Evolutionary conservation across 2,888 invertebrate species (phyloP).

Genomic region (Drosophila peninsularis): DNA sequence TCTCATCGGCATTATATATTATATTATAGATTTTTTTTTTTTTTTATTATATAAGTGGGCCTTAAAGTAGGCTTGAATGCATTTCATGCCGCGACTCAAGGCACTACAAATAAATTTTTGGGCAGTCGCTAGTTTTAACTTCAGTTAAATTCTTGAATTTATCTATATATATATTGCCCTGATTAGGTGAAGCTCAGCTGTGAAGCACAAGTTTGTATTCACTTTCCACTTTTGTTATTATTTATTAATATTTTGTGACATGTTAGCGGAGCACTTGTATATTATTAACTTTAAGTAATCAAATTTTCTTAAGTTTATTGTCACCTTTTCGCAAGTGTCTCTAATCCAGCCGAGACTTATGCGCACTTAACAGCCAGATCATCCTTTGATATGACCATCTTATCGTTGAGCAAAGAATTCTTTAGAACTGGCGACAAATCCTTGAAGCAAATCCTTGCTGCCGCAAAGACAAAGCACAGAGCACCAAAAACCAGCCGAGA

Average conservation of each 20-base stretch:
- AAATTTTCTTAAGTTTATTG: constrained; percentile 4
- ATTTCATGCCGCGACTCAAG: constrained; percentile 82
- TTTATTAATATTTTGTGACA: not conserved
- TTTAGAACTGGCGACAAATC: constrained; percentile 82
- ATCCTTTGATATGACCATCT: constrained; percentile 79
- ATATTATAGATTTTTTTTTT: no score
- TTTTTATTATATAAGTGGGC: constrained; percentile 73
- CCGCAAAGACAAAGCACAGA: constrained; percentile 24
- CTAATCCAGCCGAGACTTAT: constrained; percentile 66
- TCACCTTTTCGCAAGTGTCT: not conserved
- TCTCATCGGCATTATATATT: constrained; percentile 82
- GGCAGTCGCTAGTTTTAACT: not conserved
- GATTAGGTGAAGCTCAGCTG: not conserved
- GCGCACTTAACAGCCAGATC: constrained; percentile 83
- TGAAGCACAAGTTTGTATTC: constrained; percentile 1
- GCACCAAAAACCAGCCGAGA: constrained; percentile 16
- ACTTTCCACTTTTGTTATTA: not conserved
- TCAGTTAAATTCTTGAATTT: not conserved
- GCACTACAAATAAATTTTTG: constrained; percentile 69
- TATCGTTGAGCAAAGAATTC: constrained; percentile 81
- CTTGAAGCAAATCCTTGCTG: constrained; percentile 77
- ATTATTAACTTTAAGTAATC: not conserved
- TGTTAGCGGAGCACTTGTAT: no score
- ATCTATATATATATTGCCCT: not conserved
- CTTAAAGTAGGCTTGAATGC: constrained; percentile 82